Evolutionary conservation across 2,888 invertebrate genomes (phyloP), one percentile per base, ranked within the genome.

Genomic region (Dyspetes luteomarginatus): DNA sequence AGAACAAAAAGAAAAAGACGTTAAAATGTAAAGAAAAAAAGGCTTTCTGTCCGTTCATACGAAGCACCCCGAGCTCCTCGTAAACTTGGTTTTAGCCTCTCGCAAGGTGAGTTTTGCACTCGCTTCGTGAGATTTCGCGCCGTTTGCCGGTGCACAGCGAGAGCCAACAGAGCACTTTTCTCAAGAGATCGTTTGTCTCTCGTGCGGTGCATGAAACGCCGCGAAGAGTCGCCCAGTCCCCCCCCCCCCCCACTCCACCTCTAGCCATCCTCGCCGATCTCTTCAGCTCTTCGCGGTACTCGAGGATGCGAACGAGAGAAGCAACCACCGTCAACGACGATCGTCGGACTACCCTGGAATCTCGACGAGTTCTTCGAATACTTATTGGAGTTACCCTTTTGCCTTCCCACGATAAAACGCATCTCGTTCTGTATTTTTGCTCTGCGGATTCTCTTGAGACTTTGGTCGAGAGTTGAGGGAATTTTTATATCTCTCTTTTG

Each of bases 291-390:
- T 52, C 36, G 24, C 68, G 36, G 24, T 26, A 52, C 60, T 22
- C 28, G 28, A 50, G 48, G 55, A 28, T 17, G 48, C 7, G 48
- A 3, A 17, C 15, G 48, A 17, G 48, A 48, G 48, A 48, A 41
- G n/a, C 30, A 30, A 50, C 50, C 3, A 30, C 7, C 64, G 36
- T 55, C 67, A 36, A 45, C 22, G 64, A 50, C n/a, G 69, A 64
- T 78, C 64, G 65, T 55, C 48, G 76, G 69, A 71, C 69, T 67
- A 80, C 77, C 77, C 79, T 77, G 82, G 78, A 82, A 82, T 82
- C 81, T 58, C 56, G 55, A 68, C 71, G 74, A 83, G 83, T 83
- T 82, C 77, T 81, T 79, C 56, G 76, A 81, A 83, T 79, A 77
- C 76, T 67, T 77, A 73, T 43, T 28, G 48, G 60, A 64, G 71